These are phyloP conservation scores for Parascotia fuliginaria DNA, from an alignment of 2,888 invertebrate genomes.

Conservation along the genomic window DNA sequence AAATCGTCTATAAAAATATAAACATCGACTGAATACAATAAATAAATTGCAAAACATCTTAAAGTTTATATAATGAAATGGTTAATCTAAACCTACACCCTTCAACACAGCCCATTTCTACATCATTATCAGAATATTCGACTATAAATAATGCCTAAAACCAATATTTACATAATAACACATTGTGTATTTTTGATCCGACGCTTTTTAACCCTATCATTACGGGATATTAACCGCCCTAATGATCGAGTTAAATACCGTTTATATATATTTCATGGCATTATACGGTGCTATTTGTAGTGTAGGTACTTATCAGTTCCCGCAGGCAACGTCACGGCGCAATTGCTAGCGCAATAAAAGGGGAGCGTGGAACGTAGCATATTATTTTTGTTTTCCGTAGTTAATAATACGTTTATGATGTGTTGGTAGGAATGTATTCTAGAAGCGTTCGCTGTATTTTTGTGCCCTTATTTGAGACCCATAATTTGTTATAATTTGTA, in stretches of 20 bases:
- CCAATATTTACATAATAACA: not conserved
- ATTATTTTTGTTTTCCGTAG: constrained; percentile 36
- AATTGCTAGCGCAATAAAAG: constrained; percentile 20
- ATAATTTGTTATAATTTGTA: not conserved
- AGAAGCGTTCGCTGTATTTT: constrained; percentile 3
- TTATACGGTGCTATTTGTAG: constrained; percentile 36
- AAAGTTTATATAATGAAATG: no score
- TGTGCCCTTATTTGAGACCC: not conserved
- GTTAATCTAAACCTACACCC: no score
- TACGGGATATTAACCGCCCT: constrained; percentile 5
- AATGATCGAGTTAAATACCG: constrained; percentile 31
- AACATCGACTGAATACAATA: no score
- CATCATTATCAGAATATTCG: no score
- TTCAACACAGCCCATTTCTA: no score
- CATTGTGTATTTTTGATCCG: not conserved
- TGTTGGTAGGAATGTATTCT: constrained; percentile 13
- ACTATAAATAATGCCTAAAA: no score
- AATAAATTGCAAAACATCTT: no score
- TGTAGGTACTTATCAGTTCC: constrained; percentile 31
- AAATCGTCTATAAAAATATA: no score
- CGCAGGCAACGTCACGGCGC: constrained; percentile 23
- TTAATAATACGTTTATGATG: constrained; percentile 35
- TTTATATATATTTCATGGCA: constrained; percentile 31
- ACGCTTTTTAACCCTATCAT: constrained; percentile 4
- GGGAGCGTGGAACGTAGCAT: constrained; percentile 10